phyloP scores from a whole-genome alignment of 2,888 invertebrate species.

The Syrista parreyssii region DNA sequence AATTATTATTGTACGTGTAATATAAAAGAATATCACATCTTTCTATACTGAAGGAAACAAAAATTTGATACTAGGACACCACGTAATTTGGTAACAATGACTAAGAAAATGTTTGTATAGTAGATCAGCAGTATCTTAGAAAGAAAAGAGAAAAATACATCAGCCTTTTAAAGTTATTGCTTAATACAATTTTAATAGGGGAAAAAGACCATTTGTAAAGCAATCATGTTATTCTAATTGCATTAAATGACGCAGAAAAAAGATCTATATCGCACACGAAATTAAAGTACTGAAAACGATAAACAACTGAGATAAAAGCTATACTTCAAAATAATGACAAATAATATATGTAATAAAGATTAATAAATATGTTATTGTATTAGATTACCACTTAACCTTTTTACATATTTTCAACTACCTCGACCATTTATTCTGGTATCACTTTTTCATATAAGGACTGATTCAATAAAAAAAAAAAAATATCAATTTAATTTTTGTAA shows the following conservation, averaged over 20 bases:
- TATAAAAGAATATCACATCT: conserved; percentile 6
- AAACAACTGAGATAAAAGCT: too few species aligned
- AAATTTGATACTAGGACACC: conserved; percentile 14
- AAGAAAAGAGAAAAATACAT: neutral
- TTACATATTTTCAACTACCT: neutral
- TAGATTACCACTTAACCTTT: neutral
- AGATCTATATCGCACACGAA: too few species aligned
- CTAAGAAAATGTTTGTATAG: neutral
- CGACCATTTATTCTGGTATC: neutral
- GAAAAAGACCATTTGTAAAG: neutral
- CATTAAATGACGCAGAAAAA: neutral
- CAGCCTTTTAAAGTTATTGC: neutral
- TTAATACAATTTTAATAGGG: neutral
- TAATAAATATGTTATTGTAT: neutral
- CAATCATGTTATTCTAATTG: neutral
- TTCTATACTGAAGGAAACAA: neutral
- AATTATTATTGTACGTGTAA: neutral
- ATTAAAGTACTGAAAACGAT: too few species aligned
- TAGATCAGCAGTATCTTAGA: neutral
- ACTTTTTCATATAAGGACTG: neutral
- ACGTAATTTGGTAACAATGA: conserved; percentile 20
- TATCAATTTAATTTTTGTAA: too few species aligned
- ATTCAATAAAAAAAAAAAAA: neutral
- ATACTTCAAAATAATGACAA: too few species aligned
- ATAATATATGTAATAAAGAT: neutral